Evolutionary conservation across 2,888 invertebrate genomes (phyloP), one percentile per base, ranked within the genome.

Genomic region (Antheraea yamamai): DNA sequence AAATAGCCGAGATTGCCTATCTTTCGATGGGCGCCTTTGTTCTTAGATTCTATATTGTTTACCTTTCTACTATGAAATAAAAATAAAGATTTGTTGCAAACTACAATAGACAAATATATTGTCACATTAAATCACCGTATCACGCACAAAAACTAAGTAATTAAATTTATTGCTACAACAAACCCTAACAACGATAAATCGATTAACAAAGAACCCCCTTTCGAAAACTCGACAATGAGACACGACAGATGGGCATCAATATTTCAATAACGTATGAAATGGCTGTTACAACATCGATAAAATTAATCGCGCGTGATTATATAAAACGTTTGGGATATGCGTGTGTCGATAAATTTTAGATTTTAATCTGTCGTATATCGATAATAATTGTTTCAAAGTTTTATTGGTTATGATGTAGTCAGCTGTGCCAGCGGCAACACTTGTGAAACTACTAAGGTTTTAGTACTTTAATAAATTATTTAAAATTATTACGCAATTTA

Each of bases 241-340:
- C 74, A 80, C 82, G 85, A 87, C 90, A 91, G 88, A 90, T 89
- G 89, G 81, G 79, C 82, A 78, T 82, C 81, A 79, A 80, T 66
- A 78, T 84, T 84, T 84, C 82, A 80, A 84, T 81, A 85, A 82
- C 82, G 79, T 78, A 78, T 80, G 55, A 58, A 73, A 73, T 55
- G 55, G 55, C n/a, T 58, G 68, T 55, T 72, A 66, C 30, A 30
- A 66, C 78, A 81, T 84, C 82, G 84, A 83, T 83, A 78, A 82
- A 82, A 80, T 85, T 83, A 86, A 87, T 87, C 84, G 85, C 83
- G 80, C 82, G 78, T 79, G 78, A 77, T 78, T 78, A 78, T 83
- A 83, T 83, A 30, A 30, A 66, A 66, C 16, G 64, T 30, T 12
- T 26, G 80, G 81, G 84, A 83, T 78, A 79, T 77, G 78, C 81